A percentile compares a stretch with the other conserved stretches of the same genome.
Evolutionary conservation across 2,888 invertebrate species (phyloP).

Genomic region (Electrophaes corylata): DNA sequence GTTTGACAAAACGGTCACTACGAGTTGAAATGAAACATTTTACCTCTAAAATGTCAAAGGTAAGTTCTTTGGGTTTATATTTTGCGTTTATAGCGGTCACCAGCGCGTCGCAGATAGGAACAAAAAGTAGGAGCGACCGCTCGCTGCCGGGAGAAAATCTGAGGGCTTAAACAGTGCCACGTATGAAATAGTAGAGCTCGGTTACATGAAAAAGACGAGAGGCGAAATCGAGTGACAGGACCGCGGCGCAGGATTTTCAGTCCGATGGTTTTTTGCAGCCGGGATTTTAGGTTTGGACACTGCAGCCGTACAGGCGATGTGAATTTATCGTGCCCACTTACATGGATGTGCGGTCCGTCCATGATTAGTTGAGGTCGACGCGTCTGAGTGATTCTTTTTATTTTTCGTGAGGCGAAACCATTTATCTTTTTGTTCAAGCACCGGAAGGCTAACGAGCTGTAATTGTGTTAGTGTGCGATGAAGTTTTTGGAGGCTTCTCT

Average conservation of each 20-base stretch:
- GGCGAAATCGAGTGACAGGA: constrained; percentile 82
- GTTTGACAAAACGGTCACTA: constrained; percentile 65
- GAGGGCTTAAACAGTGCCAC: constrained; percentile 83
- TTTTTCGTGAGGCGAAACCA: constrained; percentile 21
- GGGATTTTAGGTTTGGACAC: constrained; percentile 71
- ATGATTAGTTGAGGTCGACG: constrained; percentile 69
- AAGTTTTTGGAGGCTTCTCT: constrained; percentile 10
- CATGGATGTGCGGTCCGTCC: constrained; percentile 64
- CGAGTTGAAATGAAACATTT: constrained; percentile 75
- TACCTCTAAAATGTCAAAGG: constrained; percentile 81
- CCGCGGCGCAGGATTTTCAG: constrained; percentile 78
- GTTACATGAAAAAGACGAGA: constrained; percentile 84
- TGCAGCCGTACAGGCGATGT: constrained; percentile 67
- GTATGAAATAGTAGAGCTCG: constrained; percentile 83
- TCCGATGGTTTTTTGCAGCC: constrained; percentile 76
- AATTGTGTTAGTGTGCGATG: constrained; percentile 23
- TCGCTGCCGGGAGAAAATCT: constrained; percentile 81
- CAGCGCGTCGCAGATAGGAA: constrained; percentile 71
- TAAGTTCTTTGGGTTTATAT: constrained; percentile 82
- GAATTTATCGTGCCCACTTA: constrained; percentile 73
- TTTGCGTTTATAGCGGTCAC: constrained; percentile 83
- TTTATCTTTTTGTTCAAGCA: constrained; percentile 24
- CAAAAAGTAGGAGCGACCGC: constrained; percentile 72
- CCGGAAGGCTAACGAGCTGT: constrained; percentile 25
- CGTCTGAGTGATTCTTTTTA: constrained; percentile 58